Conservation (phyloP, 2,797 vertebrate species). For the Acrossocheilus wenchowensis region DNA sequence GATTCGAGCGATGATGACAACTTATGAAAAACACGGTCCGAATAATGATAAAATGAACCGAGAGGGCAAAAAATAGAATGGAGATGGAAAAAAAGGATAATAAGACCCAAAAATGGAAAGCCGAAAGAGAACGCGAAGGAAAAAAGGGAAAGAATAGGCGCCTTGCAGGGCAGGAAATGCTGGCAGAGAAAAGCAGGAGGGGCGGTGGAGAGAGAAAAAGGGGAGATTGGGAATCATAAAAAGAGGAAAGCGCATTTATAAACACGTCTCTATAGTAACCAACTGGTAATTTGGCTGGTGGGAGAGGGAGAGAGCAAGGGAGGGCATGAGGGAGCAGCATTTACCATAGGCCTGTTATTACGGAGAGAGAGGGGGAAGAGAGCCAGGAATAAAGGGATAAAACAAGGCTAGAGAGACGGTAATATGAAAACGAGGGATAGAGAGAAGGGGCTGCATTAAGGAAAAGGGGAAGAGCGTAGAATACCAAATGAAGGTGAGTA, state of each 20-base stretch:
- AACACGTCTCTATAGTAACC: constrained; percentile 84
- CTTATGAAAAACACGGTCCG: constrained; percentile 30
- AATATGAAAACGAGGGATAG: constrained; percentile 28
- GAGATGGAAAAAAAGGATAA: constrained; percentile 12
- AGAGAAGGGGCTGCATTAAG: constrained; percentile 27
- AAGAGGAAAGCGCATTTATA: constrained; percentile 75
- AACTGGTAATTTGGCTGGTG: constrained; percentile 75
- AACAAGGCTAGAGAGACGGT: constrained; percentile 28
- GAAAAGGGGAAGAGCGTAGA: constrained; percentile 40
- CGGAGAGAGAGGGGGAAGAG: constrained; percentile 36
- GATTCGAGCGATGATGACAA: constrained; percentile 46
- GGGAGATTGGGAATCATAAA: constrained; percentile 75
- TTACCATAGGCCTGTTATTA: constrained; percentile 72
- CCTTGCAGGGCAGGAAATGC: constrained; percentile 45
- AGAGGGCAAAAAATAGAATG: constrained; percentile 17
- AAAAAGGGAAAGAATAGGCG: constrained; percentile 29
- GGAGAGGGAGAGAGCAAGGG: constrained; percentile 48
- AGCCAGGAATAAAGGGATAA: constrained; percentile 33
- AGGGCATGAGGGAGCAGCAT: constrained; percentile 71
- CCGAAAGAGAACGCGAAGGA: constrained; percentile 33
- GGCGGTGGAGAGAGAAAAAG: constrained; percentile 65
- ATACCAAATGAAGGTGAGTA: constrained; percentile 19
- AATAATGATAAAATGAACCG: constrained; percentile 25
- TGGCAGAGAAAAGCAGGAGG: constrained; percentile 51
- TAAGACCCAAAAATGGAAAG: constrained; percentile 16